Conservation (phyloP, 1,140 invertebrate genomes). For the Drosophila repletoides region DNA sequence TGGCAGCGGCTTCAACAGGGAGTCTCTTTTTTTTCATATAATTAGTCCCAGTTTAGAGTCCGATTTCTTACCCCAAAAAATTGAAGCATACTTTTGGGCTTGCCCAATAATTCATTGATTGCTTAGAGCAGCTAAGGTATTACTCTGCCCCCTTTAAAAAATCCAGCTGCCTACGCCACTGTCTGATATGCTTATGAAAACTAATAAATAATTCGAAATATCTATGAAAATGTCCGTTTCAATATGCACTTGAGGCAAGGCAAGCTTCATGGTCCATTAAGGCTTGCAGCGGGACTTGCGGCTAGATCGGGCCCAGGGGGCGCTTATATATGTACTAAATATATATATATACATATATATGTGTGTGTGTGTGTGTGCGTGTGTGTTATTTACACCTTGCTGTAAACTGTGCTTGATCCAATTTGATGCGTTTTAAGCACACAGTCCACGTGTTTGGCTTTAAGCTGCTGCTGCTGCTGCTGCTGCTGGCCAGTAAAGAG, state of each 20-base stretch:
- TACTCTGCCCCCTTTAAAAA: too few species aligned
- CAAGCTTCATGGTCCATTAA: constrained; percentile 36
- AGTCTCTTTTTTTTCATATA: too few species aligned
- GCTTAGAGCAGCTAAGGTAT: too few species aligned
- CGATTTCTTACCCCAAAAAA: too few species aligned
- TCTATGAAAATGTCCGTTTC: constrained; percentile 30
- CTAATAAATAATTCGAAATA: constrained; percentile 66
- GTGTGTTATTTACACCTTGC: constrained; percentile 36
- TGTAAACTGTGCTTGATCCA: constrained; percentile 55
- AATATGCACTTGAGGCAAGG: constrained; percentile 26
- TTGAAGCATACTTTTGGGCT: too few species aligned
- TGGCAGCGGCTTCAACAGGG: too few species aligned
- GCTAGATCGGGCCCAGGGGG: background rate
- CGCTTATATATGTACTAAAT: background rate
- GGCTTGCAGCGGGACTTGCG: constrained; percentile 1
- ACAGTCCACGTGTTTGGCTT: constrained; percentile 40
- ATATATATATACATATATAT: background rate
- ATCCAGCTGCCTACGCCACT: too few species aligned
- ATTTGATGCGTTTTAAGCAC: constrained; percentile 60
- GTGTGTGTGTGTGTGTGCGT: constrained; percentile 15
- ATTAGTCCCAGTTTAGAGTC: too few species aligned
- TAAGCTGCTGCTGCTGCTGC: constrained; percentile 48
- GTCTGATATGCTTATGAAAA: too few species aligned
- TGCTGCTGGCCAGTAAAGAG: constrained; percentile 4
- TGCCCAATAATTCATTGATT: too few species aligned